Conservation (phyloP, 2,888 invertebrate genomes). For the Sphaerophoria rueppellii region DNA sequence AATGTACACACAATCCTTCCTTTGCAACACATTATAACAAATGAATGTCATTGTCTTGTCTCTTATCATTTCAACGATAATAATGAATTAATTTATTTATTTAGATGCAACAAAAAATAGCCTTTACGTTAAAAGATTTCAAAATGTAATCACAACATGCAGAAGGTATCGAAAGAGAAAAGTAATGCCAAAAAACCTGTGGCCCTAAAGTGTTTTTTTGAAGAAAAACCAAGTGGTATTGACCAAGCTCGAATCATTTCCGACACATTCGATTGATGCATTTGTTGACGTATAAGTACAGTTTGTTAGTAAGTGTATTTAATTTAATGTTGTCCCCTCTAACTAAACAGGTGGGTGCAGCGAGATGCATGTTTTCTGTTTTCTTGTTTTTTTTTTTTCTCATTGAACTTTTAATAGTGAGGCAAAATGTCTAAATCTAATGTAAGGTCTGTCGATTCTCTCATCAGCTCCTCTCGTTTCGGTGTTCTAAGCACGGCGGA, state of each 20-base stretch:
- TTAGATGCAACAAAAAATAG: neutral
- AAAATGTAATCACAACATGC: conserved; percentile 9
- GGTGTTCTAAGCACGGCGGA: conserved; percentile 68
- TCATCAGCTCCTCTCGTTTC: conserved; percentile 69
- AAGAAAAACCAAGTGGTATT: neutral
- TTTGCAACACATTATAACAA: too few species aligned
- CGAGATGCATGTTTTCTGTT: too few species aligned
- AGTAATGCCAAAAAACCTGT: neutral
- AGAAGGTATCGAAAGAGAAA: conserved; percentile 2
- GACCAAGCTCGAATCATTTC: neutral
- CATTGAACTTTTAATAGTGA: neutral
- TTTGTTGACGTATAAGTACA: conserved; percentile 13
- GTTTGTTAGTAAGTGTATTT: conserved; percentile 22
- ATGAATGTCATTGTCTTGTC: too few species aligned
- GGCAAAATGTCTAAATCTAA: conserved; percentile 7
- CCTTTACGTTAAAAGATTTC: neutral
- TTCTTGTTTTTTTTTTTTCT: too few species aligned
- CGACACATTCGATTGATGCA: neutral
- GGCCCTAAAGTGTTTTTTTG: neutral
- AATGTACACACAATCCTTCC: too few species aligned
- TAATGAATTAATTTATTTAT: too few species aligned
- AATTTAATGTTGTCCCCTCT: conserved; percentile 13
- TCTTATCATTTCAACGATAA: too few species aligned
- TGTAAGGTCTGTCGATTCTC: conserved; percentile 13
- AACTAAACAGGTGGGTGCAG: neutral